Percentiles rank a stretch among this genome's conserved stretches.
Evolutionary conservation across 1,140 invertebrate genomes (phyloP).

Genomic region (Telenomus remus): DNA sequence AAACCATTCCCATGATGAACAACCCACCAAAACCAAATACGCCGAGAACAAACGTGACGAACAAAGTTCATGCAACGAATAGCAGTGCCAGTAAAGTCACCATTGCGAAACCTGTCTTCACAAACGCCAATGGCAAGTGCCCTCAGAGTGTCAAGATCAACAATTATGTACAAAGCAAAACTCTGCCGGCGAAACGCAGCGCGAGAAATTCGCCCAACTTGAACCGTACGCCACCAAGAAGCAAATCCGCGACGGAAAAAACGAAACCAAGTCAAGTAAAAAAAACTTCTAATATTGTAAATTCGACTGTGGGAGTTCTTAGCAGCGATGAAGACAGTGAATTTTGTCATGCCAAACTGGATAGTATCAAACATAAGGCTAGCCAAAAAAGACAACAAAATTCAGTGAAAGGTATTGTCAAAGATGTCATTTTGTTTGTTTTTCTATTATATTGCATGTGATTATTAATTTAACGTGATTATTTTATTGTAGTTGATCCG

Average conservation of each 20-base stretch:
- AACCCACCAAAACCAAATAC: constrained; percentile 65
- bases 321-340: constrained; percentile 79
- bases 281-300: constrained; percentile 57
- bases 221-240: constrained; percentile 61
- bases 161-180: constrained; percentile 72
- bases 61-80: constrained; percentile 67
- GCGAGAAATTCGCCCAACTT: constrained; percentile 66
- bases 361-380: constrained; percentile 77
- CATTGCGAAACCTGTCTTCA: constrained; percentile 67
- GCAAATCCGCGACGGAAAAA: constrained; percentile 62
- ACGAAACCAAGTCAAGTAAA: constrained; percentile 59
- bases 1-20: constrained; percentile 65
- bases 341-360: constrained; percentile 78
- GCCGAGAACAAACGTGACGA: constrained; percentile 61
- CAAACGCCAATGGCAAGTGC: constrained; percentile 64
- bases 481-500: constrained; percentile 60
- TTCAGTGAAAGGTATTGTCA: constrained; percentile 67
- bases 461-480: not conserved
- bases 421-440: not conserved
- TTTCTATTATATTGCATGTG: not conserved
- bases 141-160: constrained; percentile 71
- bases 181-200: constrained; percentile 62
- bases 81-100: constrained; percentile 60
- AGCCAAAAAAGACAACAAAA: constrained; percentile 77
- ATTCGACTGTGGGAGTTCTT: constrained; percentile 41